phyloP scores from a whole-genome alignment of 2,113 vertebrate genomes.

The Saccopteryx bilineata region DNA sequence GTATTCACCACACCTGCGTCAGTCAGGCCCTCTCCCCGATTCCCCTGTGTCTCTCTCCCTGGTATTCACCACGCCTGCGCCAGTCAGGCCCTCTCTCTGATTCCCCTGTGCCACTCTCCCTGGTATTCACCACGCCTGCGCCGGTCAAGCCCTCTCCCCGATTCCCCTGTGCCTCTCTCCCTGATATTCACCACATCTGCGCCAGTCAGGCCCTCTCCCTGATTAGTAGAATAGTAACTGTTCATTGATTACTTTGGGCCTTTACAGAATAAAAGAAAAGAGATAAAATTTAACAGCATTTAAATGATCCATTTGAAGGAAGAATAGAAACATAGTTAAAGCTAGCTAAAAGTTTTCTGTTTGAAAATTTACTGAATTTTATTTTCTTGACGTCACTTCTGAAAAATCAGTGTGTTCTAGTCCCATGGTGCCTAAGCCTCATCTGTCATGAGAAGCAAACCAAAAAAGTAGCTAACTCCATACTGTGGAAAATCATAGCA shows the following conservation, averaged over 20 bases:
- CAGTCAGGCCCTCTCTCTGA: no score
- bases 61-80: background rate
- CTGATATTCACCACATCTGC: background rate
- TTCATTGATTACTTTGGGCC: background rate
- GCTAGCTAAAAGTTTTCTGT: conserved; percentile 14
- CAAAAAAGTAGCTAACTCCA: background rate
- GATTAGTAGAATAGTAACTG: background rate
- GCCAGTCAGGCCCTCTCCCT: background rate
- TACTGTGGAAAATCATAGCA: background rate
- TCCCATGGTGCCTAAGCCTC: background rate
- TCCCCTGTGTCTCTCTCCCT: background rate
- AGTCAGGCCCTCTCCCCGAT: no score
- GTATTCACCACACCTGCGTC: background rate
- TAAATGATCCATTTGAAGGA: conserved; percentile 24
- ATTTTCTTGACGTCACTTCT: background rate
- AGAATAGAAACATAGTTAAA: conserved; percentile 24
- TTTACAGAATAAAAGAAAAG: background rate
- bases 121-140: background rate
- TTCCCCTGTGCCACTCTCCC: background rate
- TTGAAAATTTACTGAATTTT: conserved; percentile 18
- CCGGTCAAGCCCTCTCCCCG: background rate
- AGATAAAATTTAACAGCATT: background rate
- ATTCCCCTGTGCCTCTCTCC: background rate
- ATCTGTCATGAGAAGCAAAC: conserved; percentile 45
- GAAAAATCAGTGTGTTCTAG: conserved; percentile 10